Evolutionary conservation across 2,113 vertebrate species (phyloP), one percentile per base, ranked within the genome.

Genomic region (Osmerus mordax): DNA sequence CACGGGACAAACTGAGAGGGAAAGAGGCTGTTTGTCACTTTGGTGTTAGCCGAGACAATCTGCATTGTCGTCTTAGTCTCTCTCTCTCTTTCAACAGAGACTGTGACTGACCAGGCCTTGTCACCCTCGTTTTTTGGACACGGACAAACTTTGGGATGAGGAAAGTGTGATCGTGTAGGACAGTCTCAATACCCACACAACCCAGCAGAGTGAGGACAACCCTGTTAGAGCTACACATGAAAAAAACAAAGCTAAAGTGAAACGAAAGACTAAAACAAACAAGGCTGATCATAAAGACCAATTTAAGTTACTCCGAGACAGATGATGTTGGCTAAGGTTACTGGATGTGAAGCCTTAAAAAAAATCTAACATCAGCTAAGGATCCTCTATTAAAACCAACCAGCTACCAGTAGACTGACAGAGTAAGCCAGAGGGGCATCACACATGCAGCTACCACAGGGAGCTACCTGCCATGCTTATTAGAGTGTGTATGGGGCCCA

Each of bases 11-110:
- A 36, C 32, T 7, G 86, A 84, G 16, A 59, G 64, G 83, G 82
- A 80, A 86, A 82, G 83, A 71, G 81, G 73, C 84, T 89, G 85
- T 89, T 88, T 89, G 83, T 90, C 86, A 86, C 83, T 89, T 76
- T 76, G 81, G 78, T 86, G 82, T 87, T 90, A 86, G 84, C 78
- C 77, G 36, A 65, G 23, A 78, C 13, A 68, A 77, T 59, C 13
- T 68, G 74, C 67, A 81, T 79, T 81, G 73, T 79, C 71, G 58
- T 58, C 76, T 69, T 74, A 65, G 71, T 72, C 29, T 68, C 55
- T 75, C 29, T 82, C 21, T 23, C 23, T 23, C 66, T 76, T 65
- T 78, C 81, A 72, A 80, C 74, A 82, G 63, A 51, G 25, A 47
- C 51, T 52, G 32, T 60, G 64, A 67, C 55, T 4, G 29, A 53